Conservation (phyloP, 2,797 vertebrate genomes). For the Onychomys arenicola region DNA sequence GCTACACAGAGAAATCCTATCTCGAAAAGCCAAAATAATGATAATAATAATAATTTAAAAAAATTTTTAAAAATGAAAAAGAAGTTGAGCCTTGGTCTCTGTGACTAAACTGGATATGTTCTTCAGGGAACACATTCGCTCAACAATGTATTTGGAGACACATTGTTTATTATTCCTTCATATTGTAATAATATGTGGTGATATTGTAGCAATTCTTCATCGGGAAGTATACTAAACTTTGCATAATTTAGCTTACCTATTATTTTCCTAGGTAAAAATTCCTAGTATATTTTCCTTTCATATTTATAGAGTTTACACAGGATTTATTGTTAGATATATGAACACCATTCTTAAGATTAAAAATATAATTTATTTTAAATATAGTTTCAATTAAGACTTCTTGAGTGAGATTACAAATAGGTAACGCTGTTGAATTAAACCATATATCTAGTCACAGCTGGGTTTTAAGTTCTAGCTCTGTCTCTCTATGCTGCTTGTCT, state of each 20-base stretch:
- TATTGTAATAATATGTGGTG: neutral
- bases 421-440: neutral
- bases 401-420: neutral
- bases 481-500: neutral
- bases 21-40: too few species aligned
- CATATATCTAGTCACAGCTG: neutral
- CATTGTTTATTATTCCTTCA: neutral
- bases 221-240: neutral
- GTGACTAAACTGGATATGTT: neutral
- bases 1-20: too few species aligned
- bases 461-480: neutral
- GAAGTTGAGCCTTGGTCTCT: neutral
- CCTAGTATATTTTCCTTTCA: neutral
- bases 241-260: neutral
- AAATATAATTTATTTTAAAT: neutral
- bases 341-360: conserved; percentile 15
- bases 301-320: neutral
- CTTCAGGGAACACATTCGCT: neutral
- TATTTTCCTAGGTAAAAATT: conserved; percentile 19
- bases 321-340: neutral
- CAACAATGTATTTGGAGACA: neutral
- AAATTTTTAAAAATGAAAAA: too few species aligned
- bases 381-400: conserved; percentile 38
- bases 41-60: too few species aligned
- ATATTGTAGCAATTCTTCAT: neutral